Base-by-base conservation (phyloP, 2,113 vertebrate genomes). In the Hippocampus zosterae region DNA sequence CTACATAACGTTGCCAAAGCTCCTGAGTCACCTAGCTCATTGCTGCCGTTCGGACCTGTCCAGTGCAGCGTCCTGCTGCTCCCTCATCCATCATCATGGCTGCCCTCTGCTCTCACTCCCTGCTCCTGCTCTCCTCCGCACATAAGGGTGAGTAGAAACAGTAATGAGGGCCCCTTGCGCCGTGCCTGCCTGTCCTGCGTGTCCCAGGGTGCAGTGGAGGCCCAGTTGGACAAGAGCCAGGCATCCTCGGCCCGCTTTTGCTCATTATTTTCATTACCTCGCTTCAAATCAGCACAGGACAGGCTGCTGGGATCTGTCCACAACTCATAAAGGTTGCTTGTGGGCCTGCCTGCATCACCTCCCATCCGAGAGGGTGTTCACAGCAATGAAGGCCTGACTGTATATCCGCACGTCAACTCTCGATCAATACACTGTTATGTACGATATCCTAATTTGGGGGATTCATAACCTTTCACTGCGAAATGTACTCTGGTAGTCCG, bases 211-310 rank as follows among this genome's bases (percentile, higher is more conserved):
- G 88, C 87, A 75, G 69, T 79, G 80, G 85, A 23, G 89, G 87
- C 87, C 89, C 80, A 69, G 76, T 83, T 91, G 90, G 89, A 91
- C 68, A 67, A 75, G 70, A 87, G 90, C 88, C 89, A 91, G 89
- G 74, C 78, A 80, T 79, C 85, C 67, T 81, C 66, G 13, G 74
- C 75, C 77, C 85, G 78, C 69, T 73, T 77, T 77, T 78, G 85
- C 87, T 92, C 89, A 92, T 93, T 92, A 92, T 90, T 92, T 86
- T 92, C 90, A 91, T 92, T 92, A 91, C 81, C 66, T 88, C 65
- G 67, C 78, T 78, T 92, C 91, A 91, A 90, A 92, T 93, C 92
- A 92, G 81, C 8, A 37, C 70, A 68, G 83, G 88, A 91, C 91
- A 89, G 78, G 89, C 87, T 67, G 86, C 90, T 91, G 89, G 83